These are phyloP conservation scores for Callorhinus ursinus DNA, from an alignment of 2,113 vertebrate species.

Conservation along the genomic window DNA sequence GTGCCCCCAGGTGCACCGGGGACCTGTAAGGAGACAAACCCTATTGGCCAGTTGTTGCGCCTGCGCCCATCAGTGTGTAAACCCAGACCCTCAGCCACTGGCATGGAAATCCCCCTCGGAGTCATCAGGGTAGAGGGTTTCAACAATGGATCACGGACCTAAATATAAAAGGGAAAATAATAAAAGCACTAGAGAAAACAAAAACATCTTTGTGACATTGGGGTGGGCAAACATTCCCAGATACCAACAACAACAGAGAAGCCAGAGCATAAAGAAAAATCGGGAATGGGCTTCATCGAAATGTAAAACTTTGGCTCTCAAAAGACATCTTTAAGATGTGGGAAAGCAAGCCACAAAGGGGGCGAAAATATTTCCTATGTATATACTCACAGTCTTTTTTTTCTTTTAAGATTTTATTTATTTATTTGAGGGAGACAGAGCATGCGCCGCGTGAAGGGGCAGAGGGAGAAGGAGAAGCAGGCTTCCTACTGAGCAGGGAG, in stretches of 20 bases:
- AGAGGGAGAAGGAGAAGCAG: no score
- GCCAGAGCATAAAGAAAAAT: not conserved
- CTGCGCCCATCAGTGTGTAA: not conserved
- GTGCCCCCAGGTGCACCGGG: not conserved
- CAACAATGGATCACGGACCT: not conserved
- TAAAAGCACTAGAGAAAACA: not conserved
- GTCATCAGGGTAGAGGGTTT: not conserved
- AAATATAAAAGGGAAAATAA: not conserved
- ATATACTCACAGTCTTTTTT: not conserved
- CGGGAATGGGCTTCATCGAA: not conserved
- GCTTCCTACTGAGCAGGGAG: no score
- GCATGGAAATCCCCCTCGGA: not conserved
- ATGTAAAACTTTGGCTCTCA: not conserved
- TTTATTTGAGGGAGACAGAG: no score
- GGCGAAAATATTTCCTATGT: not conserved
- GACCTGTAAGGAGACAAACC: not conserved
- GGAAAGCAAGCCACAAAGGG: not conserved
- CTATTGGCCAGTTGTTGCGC: not conserved
- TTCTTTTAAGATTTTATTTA: no score
- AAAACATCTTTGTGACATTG: not conserved
- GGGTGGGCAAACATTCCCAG: slow-evolving; percentile 5
- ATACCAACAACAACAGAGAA: not conserved
- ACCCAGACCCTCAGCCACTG: not conserved
- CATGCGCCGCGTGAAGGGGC: no score
- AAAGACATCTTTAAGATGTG: not conserved